These are phyloP conservation scores for Acanthosepion pharaonis DNA, from an alignment of 2,888 invertebrate genomes.

Conservation along the genomic window DNA sequence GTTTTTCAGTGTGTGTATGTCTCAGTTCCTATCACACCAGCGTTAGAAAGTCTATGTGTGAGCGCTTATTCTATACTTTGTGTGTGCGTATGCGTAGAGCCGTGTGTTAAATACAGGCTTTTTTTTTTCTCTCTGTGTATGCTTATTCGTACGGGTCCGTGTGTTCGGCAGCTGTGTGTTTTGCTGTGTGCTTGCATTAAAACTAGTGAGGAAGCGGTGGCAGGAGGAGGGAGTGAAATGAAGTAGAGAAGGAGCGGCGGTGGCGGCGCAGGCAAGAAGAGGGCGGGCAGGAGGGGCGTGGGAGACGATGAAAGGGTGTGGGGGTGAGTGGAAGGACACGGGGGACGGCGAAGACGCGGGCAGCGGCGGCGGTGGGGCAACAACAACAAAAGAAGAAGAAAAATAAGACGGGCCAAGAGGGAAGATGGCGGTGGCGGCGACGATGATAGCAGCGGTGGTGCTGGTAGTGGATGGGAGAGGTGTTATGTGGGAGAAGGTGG, in stretches of 20 bases:
- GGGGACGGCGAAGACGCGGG: not conserved
- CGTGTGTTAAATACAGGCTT: not conserved
- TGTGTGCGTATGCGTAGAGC: not conserved
- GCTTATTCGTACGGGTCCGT: not conserved
- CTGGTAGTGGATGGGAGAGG: not conserved
- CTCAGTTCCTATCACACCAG: too few species aligned
- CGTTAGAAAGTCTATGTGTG: not conserved
- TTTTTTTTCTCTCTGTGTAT: not conserved
- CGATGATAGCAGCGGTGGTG: not conserved
- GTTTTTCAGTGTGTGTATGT: not conserved
- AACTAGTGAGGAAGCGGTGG: not conserved
- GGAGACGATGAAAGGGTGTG: not conserved
- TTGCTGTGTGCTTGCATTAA: not conserved
- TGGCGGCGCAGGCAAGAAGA: too few species aligned
- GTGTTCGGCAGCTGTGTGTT: not conserved
- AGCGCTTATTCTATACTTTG: not conserved
- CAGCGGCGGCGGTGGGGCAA: not conserved
- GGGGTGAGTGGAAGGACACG: not conserved
- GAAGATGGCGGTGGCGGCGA: not conserved
- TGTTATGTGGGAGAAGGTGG: not conserved
- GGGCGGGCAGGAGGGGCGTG: not conserved
- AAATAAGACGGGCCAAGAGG: slow-evolving; percentile 6
- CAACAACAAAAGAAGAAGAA: not conserved
- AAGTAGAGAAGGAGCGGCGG: not conserved
- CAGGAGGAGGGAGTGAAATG: not conserved